Percentiles rank a stretch among this genome's conserved stretches.
Conservation (phyloP, 2,888 invertebrate genomes). For the Brachylomia viminalis region DNA sequence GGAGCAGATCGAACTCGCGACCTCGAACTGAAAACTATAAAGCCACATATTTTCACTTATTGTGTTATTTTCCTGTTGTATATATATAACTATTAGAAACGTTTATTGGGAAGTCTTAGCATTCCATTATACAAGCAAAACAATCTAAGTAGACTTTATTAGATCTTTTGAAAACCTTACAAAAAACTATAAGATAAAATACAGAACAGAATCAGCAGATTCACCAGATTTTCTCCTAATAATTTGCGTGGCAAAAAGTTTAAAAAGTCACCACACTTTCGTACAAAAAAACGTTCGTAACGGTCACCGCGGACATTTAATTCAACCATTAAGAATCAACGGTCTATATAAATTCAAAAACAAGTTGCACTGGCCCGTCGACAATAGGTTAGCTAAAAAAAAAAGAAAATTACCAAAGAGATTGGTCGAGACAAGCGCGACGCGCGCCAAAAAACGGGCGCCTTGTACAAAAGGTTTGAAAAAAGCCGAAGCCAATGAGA, state of each 20-base stretch:
- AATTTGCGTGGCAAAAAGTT: conserved; percentile 63
- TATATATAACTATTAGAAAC: too few relatives aligned
- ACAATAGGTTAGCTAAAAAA: conserved; percentile 77
- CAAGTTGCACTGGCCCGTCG: conserved; percentile 76
- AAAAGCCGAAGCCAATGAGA: conserved; percentile 71
- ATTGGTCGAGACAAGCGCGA: conserved; percentile 77
- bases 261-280: conserved; percentile 64
- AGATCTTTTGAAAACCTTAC: conserved; percentile 29
- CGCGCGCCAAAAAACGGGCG: conserved; percentile 82
- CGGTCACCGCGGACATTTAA: conserved; percentile 75
- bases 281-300: conserved; percentile 72
- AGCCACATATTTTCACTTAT: not conserved
- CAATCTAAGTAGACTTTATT: conserved; percentile 22
- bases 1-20: too few relatives aligned
- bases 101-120: too few relatives aligned
- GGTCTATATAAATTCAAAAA: conserved; percentile 80
- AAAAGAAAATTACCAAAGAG: conserved; percentile 78
- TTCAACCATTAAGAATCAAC: conserved; percentile 79
- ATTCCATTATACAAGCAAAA: not conserved
- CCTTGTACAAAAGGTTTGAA: conserved; percentile 72
- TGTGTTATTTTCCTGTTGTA: not conserved
- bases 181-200: conserved; percentile 37
- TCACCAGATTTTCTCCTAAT: conserved; percentile 46
- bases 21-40: not conserved
- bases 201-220: conserved; percentile 25